These are phyloP conservation scores for Odocoileus hemionus DNA, from an alignment of 2,113 vertebrate genomes.

Conservation along the genomic window DNA sequence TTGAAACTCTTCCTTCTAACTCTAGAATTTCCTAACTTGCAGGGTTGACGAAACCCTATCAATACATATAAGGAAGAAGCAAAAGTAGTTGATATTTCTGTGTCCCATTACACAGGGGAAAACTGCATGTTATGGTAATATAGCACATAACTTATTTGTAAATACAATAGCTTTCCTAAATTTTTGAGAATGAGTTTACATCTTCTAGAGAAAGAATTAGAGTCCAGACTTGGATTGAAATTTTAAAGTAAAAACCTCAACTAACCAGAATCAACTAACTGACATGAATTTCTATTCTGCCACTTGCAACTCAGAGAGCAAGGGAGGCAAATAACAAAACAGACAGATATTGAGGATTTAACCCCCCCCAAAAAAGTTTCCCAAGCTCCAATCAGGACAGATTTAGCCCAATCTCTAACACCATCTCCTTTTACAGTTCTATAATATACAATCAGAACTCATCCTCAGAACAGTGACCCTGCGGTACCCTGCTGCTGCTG, in stretches of 20 bases:
- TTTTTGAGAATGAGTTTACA: not conserved
- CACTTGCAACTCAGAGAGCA: not conserved
- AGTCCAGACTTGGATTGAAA: not conserved
- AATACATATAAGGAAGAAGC: not conserved
- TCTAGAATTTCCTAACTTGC: not conserved
- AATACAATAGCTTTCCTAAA: not conserved
- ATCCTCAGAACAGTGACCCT: slow-evolving; percentile 9
- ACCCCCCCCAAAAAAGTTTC: not conserved
- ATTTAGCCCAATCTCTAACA: not conserved
- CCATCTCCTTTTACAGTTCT: not conserved
- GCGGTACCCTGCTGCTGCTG: not conserved
- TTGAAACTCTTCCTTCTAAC: not conserved
- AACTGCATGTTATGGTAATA: not conserved
- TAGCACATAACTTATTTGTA: not conserved
- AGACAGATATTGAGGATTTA: not conserved
- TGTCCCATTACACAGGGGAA: not conserved
- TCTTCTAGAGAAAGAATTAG: not conserved
- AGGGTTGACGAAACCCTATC: not conserved
- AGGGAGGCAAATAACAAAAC: slow-evolving; percentile 5
- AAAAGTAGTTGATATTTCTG: not conserved
- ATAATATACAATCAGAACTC: slow-evolving; percentile 38
- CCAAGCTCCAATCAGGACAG: not conserved
- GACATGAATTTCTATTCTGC: not conserved
- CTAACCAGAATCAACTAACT: not conserved
- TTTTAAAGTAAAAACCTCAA: not conserved